Evolutionary conservation across 1,140 invertebrate genomes (phyloP), one percentile per base, ranked within the genome.

Genomic region (Drosophila burlai): DNA sequence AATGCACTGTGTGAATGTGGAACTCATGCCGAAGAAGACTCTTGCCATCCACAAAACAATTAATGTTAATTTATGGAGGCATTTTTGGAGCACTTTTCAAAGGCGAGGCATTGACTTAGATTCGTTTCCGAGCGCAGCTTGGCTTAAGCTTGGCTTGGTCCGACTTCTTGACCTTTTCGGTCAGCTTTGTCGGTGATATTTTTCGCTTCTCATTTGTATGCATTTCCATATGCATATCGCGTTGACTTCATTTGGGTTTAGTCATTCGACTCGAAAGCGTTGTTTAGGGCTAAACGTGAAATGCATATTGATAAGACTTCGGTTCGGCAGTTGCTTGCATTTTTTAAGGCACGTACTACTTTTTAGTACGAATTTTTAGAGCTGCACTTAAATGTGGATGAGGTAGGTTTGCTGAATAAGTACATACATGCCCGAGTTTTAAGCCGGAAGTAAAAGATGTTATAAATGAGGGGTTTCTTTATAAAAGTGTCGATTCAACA

Each of bases 231-330:
- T 66, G 43, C 65, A 64, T 47, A 68, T 50, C 60, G 67, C 31
- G 29, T 52, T 65, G 63, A 63, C 60, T 63, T 65, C 15, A 71
- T 71, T 73, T 69, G 38, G 45, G 66, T 16, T 60, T 73, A 72
- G 69, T 57, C 63, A 76, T 49, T 38, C 62, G 54, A 59, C 72
- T 76, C 24, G 38, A 76, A 26, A 65, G 43, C 40, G 6, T 63
- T 84, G 82, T 82, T 81, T 73, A 36, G 65, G 47, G 46, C 72
- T 43, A 26, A 57, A 87, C 80, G 83, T 80, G 83, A 49, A 83
- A 31, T 87, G 83, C 83, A 87, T 87, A 87, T 65, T 66, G 80
- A 83, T 83, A 76, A 65, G 69, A 61, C 18, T 15, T 2, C n/a
- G 15, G 4, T 11, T 40, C 2, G 21, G 50, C 21, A 46, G 40